phyloP scores from a whole-genome alignment of 1,140 invertebrate genomes.

The Bombus turneri region DNA sequence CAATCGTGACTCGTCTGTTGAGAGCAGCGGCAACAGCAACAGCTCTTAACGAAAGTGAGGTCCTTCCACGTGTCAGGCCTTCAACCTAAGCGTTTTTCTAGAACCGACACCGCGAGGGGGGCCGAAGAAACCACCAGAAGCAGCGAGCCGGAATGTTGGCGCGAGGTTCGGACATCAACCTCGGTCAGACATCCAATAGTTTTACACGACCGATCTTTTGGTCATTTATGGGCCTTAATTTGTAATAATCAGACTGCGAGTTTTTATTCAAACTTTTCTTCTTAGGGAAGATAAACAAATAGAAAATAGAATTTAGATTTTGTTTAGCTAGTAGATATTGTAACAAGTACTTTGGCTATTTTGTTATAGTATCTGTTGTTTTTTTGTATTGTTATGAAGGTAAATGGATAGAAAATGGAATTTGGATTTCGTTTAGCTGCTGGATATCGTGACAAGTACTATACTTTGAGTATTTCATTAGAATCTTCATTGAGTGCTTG shows the following conservation, averaged over 20 bases:
- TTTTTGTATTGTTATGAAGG: too few species aligned
- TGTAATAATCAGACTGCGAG: neutral
- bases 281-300: too few species aligned
- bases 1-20: neutral
- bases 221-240: conserved; percentile 47
- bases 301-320: too few species aligned
- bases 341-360: too few species aligned
- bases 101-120: conserved; percentile 24
- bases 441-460: too few species aligned
- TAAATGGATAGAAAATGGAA: too few species aligned
- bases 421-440: too few species aligned
- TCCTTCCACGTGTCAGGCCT: conserved; percentile 5
- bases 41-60: conserved; percentile 45
- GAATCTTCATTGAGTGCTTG: accelerated
- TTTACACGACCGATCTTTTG: conserved; percentile 41
- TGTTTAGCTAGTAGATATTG: too few species aligned
- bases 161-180: conserved; percentile 74
- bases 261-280: too few species aligned
- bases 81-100: neutral
- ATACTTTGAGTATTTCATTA: too few species aligned
- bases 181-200: conserved; percentile 46
- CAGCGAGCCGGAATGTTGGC: conserved; percentile 73
- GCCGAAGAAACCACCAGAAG: conserved; percentile 64
- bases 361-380: too few species aligned
- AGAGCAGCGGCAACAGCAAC: neutral